Percentiles rank a stretch among this genome's conserved stretches.
Conservation (phyloP, 2,797 vertebrate genomes). For the Microhierax caerulescens region DNA sequence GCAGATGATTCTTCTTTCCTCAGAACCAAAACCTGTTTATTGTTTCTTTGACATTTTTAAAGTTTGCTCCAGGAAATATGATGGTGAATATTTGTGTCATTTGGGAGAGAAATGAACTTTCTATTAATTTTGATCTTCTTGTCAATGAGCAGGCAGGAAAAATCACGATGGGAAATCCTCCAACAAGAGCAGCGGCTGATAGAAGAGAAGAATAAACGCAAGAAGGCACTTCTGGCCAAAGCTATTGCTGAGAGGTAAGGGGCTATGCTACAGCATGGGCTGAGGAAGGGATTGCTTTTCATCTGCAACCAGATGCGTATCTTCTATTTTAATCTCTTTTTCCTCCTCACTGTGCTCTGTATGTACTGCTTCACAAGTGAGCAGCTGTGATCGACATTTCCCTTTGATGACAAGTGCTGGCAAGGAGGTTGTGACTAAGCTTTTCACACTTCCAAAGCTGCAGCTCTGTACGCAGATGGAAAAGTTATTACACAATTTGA, state of each 20-base stretch:
- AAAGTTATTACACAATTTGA: neutral
- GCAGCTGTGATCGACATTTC: neutral
- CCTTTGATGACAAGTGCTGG: neutral
- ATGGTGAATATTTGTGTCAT: neutral
- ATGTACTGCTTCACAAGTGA: neutral
- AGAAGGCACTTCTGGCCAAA: slow-evolving; percentile 91
- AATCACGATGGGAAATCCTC: slow-evolving; percentile 87
- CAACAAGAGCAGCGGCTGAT: slow-evolving; percentile 90
- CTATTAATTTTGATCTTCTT: slow-evolving; percentile 31
- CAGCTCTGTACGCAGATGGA: neutral
- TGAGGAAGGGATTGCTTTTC: neutral
- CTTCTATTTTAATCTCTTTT: neutral
- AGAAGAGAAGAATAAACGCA: slow-evolving; percentile 93
- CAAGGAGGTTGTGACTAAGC: neutral
- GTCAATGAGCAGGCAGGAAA: slow-evolving; percentile 81
- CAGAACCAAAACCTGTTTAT: slow-evolving; percentile 32
- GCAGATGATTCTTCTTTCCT: slow-evolving; percentile 12
- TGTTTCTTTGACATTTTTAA: neutral
- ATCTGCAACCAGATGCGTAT: neutral
- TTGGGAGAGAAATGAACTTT: neutral
- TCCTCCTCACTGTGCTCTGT: neutral
- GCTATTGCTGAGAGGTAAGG: slow-evolving; percentile 93
- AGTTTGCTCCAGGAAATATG: neutral
- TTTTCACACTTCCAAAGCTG: slow-evolving; percentile 2
- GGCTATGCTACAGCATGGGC: neutral